phyloP scores from a whole-genome alignment of 35 echinoderm and acorn worm species.

The Apostichopus japonicus region DNA sequence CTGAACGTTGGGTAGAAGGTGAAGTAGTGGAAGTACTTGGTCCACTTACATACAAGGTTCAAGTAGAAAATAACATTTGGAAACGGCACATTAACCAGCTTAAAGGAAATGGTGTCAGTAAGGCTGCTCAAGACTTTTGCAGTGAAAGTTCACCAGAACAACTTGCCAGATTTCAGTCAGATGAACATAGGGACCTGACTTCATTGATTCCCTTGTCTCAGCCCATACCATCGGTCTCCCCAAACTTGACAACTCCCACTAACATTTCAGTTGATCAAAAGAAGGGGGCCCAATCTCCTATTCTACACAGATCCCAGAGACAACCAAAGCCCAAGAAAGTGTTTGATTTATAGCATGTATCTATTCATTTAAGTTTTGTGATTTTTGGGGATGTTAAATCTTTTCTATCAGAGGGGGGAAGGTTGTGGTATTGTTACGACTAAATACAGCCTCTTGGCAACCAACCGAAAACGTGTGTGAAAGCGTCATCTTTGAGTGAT shows the following conservation, averaged over 20 bases:
- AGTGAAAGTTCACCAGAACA: background rate
- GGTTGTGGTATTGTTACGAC: no score
- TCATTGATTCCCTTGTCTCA: background rate
- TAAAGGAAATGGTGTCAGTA: background rate
- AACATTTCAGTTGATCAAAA: background rate
- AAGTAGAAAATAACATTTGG: constrained; percentile 19
- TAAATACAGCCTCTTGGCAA: no score
- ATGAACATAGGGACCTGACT: background rate
- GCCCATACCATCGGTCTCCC: background rate
- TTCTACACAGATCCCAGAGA: background rate
- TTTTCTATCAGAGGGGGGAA: no score
- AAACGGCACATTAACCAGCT: constrained; percentile 41
- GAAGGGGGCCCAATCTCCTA: background rate
- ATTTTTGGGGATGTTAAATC: no score
- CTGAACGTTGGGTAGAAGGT: constrained; percentile 22
- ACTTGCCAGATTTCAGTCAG: background rate
- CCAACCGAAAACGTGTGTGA: no score
- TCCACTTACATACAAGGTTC: constrained; percentile 26
- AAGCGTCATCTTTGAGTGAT: no score
- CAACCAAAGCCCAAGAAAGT: background rate
- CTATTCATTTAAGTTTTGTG: background rate
- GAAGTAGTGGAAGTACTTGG: background rate
- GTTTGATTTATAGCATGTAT: background rate
- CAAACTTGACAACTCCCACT: background rate
- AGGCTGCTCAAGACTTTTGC: background rate